Evolutionary conservation across 2,888 invertebrate genomes (phyloP).

Genomic region (Synergus umbraculus): DNA sequence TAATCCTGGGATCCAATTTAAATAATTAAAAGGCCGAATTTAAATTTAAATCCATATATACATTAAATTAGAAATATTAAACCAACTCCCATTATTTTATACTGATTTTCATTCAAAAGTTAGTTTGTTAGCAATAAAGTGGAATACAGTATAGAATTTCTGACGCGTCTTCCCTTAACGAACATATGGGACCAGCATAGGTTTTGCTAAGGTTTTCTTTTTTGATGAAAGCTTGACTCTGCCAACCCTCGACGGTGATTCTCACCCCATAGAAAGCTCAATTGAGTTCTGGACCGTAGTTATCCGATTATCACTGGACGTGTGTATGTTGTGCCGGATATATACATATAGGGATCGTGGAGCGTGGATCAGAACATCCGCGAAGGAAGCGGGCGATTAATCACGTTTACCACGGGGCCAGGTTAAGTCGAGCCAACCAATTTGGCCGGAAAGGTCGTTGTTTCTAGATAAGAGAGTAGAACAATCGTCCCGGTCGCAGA

Average conservation of each 20-base stretch:
- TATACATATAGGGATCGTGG: slow-evolving; percentile 45
- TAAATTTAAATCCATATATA: neutral
- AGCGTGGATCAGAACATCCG: slow-evolving; percentile 45
- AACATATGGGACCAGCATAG: neutral
- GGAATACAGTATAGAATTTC: neutral
- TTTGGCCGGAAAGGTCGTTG: slow-evolving; percentile 71
- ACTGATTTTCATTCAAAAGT: too few relatives aligned
- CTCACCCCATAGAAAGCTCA: slow-evolving; percentile 53
- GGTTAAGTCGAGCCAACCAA: slow-evolving; percentile 66
- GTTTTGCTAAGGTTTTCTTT: neutral
- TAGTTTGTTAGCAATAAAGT: neutral
- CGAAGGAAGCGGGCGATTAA: slow-evolving; percentile 67
- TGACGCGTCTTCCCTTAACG: neutral
- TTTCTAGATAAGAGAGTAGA: slow-evolving; percentile 66
- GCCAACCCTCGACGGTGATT: neutral
- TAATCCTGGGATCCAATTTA: neutral
- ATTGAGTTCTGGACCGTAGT: slow-evolving; percentile 68
- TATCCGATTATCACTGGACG: slow-evolving; percentile 68
- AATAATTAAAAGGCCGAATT: neutral
- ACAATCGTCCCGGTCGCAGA: slow-evolving; percentile 59
- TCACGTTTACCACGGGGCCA: slow-evolving; percentile 65
- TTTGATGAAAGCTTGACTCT: neutral
- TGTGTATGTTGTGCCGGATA: slow-evolving; percentile 42
- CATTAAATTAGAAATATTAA: neutral
- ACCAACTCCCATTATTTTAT: neutral